Percentiles rank a stretch among this genome's conserved stretches.
Evolutionary conservation across 2,888 invertebrate species (phyloP).

Genomic region (Bellardia pandia): DNA sequence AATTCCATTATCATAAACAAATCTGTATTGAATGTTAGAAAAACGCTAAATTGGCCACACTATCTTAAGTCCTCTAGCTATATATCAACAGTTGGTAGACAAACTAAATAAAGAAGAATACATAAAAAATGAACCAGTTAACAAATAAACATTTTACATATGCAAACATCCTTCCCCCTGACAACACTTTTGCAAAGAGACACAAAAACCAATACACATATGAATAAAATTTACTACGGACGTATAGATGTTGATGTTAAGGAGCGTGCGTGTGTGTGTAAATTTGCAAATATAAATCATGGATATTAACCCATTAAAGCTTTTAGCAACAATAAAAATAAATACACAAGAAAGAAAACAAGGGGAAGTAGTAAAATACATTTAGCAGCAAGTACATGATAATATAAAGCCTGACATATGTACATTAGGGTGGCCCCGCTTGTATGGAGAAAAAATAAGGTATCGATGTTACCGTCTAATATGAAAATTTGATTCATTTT

Average conservation of each 20-base stretch:
- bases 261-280: conserved; percentile 1
- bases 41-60: conserved; percentile 42
- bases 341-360: neutral
- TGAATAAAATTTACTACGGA: conserved; percentile 46
- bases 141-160: conserved; percentile 71
- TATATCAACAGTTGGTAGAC: conserved; percentile 67
- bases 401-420: neutral
- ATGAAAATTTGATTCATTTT: too few relatives aligned
- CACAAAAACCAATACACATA: conserved; percentile 54
- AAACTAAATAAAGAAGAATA: conserved; percentile 31
- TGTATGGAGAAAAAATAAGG: too few relatives aligned
- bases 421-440: too few relatives aligned
- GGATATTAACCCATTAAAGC: conserved; percentile 70
- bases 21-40: neutral
- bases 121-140: conserved; percentile 54
- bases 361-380: conserved; percentile 41
- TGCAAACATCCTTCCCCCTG: conserved; percentile 55
- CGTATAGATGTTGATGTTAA: conserved; percentile 42
- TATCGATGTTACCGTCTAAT: too few relatives aligned
- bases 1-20: too few relatives aligned
- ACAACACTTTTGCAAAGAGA: neutral
- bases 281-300: conserved; percentile 59
- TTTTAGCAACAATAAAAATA: conserved; percentile 42
- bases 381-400: conserved; percentile 47
- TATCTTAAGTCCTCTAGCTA: neutral